A percentile compares a stretch with the other conserved stretches of the same genome.
Evolutionary conservation across 2,797 vertebrate species (phyloP).

Genomic region (Crenuchus spilurus): DNA sequence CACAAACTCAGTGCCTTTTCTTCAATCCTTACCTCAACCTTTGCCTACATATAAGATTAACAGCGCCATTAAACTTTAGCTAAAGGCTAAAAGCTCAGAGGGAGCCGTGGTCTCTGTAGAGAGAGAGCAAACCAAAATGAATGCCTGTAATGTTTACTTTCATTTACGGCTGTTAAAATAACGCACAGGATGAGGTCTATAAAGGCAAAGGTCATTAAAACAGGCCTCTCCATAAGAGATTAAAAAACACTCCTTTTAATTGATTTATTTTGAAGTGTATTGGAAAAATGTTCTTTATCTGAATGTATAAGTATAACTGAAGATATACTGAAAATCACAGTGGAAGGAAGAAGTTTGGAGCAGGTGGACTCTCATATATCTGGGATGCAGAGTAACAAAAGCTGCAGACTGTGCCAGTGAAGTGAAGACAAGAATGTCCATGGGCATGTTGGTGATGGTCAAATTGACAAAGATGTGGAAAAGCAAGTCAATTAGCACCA

Average conservation of each 20-base stretch:
- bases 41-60: constrained; percentile 41
- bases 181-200: constrained; percentile 4
- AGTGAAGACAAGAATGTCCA: too few species aligned
- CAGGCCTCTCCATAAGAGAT: background rate
- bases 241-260: constrained; percentile 5
- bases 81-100: constrained; percentile 31
- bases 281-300: background rate
- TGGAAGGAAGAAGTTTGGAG: too few species aligned
- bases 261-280: background rate
- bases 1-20: constrained; percentile 43
- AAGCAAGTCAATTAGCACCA: too few species aligned
- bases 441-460: too few species aligned
- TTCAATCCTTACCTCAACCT: constrained; percentile 63
- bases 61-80: constrained; percentile 24
- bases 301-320: too few species aligned
- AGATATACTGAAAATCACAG: too few species aligned
- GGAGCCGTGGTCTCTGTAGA: constrained; percentile 43
- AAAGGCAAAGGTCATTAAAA: background rate
- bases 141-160: constrained; percentile 30
- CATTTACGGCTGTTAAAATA: constrained; percentile 33
- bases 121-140: constrained; percentile 15
- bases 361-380: too few species aligned
- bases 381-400: too few species aligned
- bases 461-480: too few species aligned
- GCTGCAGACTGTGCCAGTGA: too few species aligned